Evolutionary conservation across 2,797 vertebrate species (phyloP), one percentile per base, ranked within the genome.

Genomic region (Hephaestus fuliginosus): DNA sequence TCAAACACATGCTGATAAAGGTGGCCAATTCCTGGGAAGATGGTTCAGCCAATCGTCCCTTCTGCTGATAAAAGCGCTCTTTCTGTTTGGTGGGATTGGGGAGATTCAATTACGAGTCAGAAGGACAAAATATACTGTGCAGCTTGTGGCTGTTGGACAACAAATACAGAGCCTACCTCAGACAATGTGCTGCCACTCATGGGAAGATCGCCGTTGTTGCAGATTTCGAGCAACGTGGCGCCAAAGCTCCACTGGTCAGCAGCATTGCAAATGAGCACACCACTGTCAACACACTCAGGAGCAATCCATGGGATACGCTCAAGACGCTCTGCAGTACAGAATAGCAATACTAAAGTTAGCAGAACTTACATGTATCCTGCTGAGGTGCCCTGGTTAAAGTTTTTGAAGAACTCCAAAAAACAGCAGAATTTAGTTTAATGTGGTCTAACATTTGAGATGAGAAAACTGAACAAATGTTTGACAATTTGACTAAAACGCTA

Each of bases 221-320:
- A 99, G 90, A 99, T 98, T 83, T 99, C 98, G 44, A 99, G 94
- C 60, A 99, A 84, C 0, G 97, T 98, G 30, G 95, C 95, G 0
- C 98, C 98, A 7, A 99, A 99, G 78, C 98, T 97, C 98, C 98
- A 99, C 62, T 98, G 97, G 88, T 99, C 98, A 0, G 96, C 95
- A 0, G 96, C 93, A 0, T 85, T 91, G 61, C 94, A 92, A 14
- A 96, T 91, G 66, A 74, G 89, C 1, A 86, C 63, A 0, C 90
- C 84, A 0, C 92, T 93, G 0, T 94, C 88, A 1, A 99, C 69
- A 8, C 97, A 98, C 71, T 99, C 98, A 0, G 98, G 98, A 2
- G 98, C 97, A 0, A 97, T 97, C 98, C 97, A 99, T 0, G 98
- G 98, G 52, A 99, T 98, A 0, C 97, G 94, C 7, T 98, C 98